Base-by-base conservation (phyloP, 1,140 invertebrate species). In the Delia radicum region DNA sequence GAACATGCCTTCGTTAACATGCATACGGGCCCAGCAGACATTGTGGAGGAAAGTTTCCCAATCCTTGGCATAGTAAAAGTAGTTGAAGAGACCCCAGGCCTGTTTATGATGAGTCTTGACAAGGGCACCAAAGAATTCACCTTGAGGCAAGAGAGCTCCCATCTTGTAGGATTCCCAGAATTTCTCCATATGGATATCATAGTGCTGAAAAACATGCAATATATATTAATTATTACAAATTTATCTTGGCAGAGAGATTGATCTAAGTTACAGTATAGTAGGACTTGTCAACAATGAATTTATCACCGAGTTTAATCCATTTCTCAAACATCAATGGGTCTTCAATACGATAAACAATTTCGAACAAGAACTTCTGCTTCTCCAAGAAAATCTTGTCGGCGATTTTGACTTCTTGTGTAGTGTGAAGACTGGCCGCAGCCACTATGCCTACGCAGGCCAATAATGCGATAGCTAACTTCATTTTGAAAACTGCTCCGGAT, bases 351-450 rank as follows among this genome's bases (percentile, higher is more conserved):
- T 91, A 87, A 24, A 91, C 84, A 18, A 93, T 87, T 72, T 89
- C 88, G 37, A 92, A 87, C 8, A 91, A 87, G 29, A 89, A 86
- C 61, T 88, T 88, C 86, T 93, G 92, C 76, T 89, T 91, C n/a
- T 86, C 81, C 63, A 92, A 78, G 61, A 79, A 82, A 15, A 55
- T 69, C 33, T 79, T 76, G 76, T 83, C 79, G 12, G 81, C 82
- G 8, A 79, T 74, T 73, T 78, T 80, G 37, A 80, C 79, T 77
- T 78, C 6, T 76, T 74, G 21, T 78, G 74, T 42, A 7, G 79
- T 27, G 27, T 80, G 79, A 74, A 81, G 75, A 42, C 72, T 81
- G 77, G 75, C 37, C 76, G 80, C 81, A 37, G 80, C 79, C 65
- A 80, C 83, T 78, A 85, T 61, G 72, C 81, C 81, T 74, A 84